Percentiles rank a stretch among this genome's conserved stretches.
These are phyloP conservation scores for Sterrhoptilus dennistouni DNA, from an alignment of 2,113 vertebrate genomes.

Conservation along the genomic window DNA sequence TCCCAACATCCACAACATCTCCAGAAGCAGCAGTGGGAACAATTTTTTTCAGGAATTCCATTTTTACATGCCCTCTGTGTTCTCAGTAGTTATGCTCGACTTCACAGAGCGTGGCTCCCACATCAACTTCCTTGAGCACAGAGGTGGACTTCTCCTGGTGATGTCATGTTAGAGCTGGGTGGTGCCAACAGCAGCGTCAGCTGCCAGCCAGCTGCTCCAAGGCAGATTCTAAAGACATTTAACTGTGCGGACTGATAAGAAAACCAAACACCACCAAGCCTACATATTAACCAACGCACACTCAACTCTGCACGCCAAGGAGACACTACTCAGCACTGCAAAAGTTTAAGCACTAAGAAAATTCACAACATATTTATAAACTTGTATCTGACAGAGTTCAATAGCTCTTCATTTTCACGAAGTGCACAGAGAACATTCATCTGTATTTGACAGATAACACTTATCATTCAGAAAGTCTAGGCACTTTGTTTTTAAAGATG, in stretches of 20 bases:
- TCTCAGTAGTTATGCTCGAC: neutral
- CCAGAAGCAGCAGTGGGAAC: constrained; percentile 81
- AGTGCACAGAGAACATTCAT: neutral
- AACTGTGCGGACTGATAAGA: constrained; percentile 80
- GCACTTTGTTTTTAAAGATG: neutral
- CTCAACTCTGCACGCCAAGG: neutral
- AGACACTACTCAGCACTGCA: neutral
- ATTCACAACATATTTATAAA: neutral
- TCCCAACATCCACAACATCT: constrained; percentile 74
- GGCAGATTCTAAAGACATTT: constrained; percentile 83
- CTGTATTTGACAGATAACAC: constrained; percentile 64
- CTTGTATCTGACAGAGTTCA: neutral
- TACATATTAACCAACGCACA: neutral
- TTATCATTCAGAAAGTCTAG: constrained; percentile 61
- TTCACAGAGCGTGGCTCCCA: neutral
- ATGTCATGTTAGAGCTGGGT: constrained; percentile 75
- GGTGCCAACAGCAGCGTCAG: constrained; percentile 67
- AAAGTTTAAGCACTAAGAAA: constrained; percentile 24
- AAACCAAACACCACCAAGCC: constrained; percentile 48
- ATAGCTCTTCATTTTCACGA: constrained; percentile 30
- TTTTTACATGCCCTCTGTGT: constrained; percentile 49
- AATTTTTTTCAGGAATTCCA: constrained; percentile 93
- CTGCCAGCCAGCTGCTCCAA: constrained; percentile 84
- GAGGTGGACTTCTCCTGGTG: constrained; percentile 68
- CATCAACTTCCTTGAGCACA: constrained; percentile 66